Conservation (phyloP, 1,140 invertebrate genomes). For the Alviniconcha marisindica region DNA sequence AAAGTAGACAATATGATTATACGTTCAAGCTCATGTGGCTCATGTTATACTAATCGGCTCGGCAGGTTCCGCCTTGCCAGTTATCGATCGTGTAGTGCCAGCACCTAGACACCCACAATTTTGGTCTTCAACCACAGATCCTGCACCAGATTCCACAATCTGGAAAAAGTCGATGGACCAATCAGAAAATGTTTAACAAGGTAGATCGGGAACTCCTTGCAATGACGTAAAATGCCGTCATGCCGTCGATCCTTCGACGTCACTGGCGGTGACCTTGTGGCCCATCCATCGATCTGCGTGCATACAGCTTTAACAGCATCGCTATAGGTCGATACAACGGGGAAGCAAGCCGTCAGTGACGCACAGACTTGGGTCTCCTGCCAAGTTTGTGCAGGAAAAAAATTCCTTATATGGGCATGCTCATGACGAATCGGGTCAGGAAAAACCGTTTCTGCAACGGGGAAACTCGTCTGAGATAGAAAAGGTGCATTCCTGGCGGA, state of each 20-base stretch:
- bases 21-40: too few relatives aligned
- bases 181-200: neutral
- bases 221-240: slow-evolving; percentile 23
- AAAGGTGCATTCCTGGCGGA: neutral
- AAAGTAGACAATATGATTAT: too few relatives aligned
- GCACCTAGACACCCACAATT: too few relatives aligned
- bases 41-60: too few relatives aligned
- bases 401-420: slow-evolving; percentile 32
- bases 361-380: neutral
- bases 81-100: too few relatives aligned
- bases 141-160: neutral
- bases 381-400: slow-evolving; percentile 29
- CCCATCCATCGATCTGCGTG: slow-evolving; percentile 6
- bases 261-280: slow-evolving; percentile 14
- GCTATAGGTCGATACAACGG: neutral
- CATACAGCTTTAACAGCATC: neutral
- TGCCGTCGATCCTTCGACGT: neutral
- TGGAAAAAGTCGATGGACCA: slow-evolving; percentile 17
- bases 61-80: too few relatives aligned
- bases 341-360: slow-evolving; percentile 9
- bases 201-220: neutral
- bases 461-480: neutral
- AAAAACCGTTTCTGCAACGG: slow-evolving; percentile 7
- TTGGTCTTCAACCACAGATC: too few relatives aligned
- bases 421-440: slow-evolving; percentile 5